Base-by-base conservation (phyloP, 1,140 invertebrate species). In the Bombyx mandarina region DNA sequence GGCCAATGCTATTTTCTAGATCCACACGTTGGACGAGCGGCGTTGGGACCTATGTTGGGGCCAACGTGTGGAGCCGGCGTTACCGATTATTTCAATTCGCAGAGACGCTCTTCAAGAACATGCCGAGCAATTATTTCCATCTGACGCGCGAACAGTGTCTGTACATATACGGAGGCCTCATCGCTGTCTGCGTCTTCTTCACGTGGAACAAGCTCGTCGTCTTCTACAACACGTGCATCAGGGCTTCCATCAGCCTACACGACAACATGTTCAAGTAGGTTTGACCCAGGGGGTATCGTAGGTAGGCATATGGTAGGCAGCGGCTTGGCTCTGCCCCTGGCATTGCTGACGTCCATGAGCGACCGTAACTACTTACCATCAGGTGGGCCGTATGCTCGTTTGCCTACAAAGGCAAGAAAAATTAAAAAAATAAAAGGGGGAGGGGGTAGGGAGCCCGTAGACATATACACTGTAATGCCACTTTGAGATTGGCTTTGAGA, bases 201-300 rank as follows among this genome's bases (percentile, higher is more conserved):
- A 88, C 84, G 9, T 84, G 84, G 77, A 84, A 77, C 60, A 88
- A 88, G 47, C 65, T 88, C 49, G 69, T 88, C 4, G 67, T 88
- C 2, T 96, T 95, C 77, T 96, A 95, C 78, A 83, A 89, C 50
- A 90, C 93, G 52, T 94, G 94, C 56, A 94, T 95, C 82, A 86
- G 85, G 50, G 92, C 95, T 0, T 95, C 95, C 0, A 89, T 90
- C 18, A 90, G 79, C 4, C 81, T 95, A 8, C 96, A 97, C 73
- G 93, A 96, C 69, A 86, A 71, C 6, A 95, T 97, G 94, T 96
- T 96, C 67, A 74, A 73, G 85, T 82, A 52, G 12, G 58, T 62
- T 22, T 50, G 45, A 7, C 45, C 3, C 2, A 47, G n/a, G 8
- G 45, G 45, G 45, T 45, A 45, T 18, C 12, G 12, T 18, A 18